A percentile compares a stretch with the other conserved stretches of the same genome.
phyloP scores from a whole-genome alignment of 2,888 invertebrate genomes.

The Brassicogethes aeneus region DNA sequence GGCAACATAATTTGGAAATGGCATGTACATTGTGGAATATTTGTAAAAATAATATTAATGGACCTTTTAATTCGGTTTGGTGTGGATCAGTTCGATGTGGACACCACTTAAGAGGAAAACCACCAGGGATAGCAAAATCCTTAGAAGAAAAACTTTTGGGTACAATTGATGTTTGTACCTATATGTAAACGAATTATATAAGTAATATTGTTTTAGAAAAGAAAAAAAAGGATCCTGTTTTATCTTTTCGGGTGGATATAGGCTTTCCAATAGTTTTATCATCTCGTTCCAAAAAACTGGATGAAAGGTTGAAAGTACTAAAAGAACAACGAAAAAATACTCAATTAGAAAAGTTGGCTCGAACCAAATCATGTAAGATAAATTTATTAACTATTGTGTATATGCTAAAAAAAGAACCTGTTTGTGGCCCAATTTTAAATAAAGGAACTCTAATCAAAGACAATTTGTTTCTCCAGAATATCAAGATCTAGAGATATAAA shows the following conservation, averaged over 20 bases:
- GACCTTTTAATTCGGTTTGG: slow-evolving; percentile 15
- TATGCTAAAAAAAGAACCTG: too few species aligned
- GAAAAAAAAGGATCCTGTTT: slow-evolving; percentile 45
- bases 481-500: too few species aligned
- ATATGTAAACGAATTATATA: slow-evolving; percentile 1
- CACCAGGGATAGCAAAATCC: slow-evolving; percentile 58
- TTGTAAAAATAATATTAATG: slow-evolving; percentile 16
- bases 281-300: slow-evolving; percentile 37
- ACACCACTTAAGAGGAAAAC: slow-evolving; percentile 60
- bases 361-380: slow-evolving; percentile 50
- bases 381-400: too few species aligned
- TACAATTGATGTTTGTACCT: slow-evolving; percentile 23
- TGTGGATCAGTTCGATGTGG: slow-evolving; percentile 34
- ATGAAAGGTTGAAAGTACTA: slow-evolving; percentile 47
- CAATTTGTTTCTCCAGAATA: too few species aligned
- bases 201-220: slow-evolving; percentile 33
- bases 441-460: too few species aligned
- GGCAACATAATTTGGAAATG: too few species aligned
- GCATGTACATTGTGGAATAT: slow-evolving; percentile 18
- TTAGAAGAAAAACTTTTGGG: slow-evolving; percentile 62
- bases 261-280: slow-evolving; percentile 45
- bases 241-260: slow-evolving; percentile 54
- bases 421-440: too few species aligned
- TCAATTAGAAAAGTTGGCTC: slow-evolving; percentile 55
- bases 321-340: slow-evolving; percentile 46